Base-by-base conservation (phyloP, 2,888 invertebrate species). In the Falcaria lacertinaria region DNA sequence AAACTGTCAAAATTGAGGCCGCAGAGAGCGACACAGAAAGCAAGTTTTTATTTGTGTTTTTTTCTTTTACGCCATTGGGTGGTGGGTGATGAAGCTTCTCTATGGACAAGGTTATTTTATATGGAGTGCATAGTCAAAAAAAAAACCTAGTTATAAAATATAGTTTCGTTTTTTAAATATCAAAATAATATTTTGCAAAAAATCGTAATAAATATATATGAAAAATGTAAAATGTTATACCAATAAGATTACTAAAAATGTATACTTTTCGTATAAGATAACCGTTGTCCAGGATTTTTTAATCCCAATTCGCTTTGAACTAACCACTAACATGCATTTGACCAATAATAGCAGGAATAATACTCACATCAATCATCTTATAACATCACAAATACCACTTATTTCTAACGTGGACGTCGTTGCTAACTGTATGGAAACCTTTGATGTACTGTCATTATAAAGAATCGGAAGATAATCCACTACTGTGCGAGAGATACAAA, bases 21-120 rank as follows among this genome's bases (percentile, higher is more conserved):
- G 61, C 64, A 41, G 50, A 55, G 52, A 81, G 77, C 69, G 87
- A 86, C 60, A 61, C 68, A 51, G 86, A 88, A 83, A 77, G 88
- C 87, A 88, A 88, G 88, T 83, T 55, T 45, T 48, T 47, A 68
- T 62, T 60, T 52, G 57, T 64, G 60, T 56, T 54, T 57, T 52
- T 48, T 48, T 41, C 38, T 47, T 42, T 48, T 48, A 43, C 38
- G 13, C 45, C 34, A n/a, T 15, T 16, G 4, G 15, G 28, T 11
- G 28, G 11, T 11, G 28, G 19, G 28, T 22, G 7, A 22, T 19
- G 5, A 19, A 25, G 11, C 11, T 11, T 11, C 2, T 28, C 11
- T 28, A 28, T 5, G 7, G 28, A 28, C 11, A 11, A 1, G 8
- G 7, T 28, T 11, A 28, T 28, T 28, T 28, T 28, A 28, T 5